Base-by-base conservation (phyloP, 2,888 invertebrate genomes). In the Uloborus plumipes region DNA sequence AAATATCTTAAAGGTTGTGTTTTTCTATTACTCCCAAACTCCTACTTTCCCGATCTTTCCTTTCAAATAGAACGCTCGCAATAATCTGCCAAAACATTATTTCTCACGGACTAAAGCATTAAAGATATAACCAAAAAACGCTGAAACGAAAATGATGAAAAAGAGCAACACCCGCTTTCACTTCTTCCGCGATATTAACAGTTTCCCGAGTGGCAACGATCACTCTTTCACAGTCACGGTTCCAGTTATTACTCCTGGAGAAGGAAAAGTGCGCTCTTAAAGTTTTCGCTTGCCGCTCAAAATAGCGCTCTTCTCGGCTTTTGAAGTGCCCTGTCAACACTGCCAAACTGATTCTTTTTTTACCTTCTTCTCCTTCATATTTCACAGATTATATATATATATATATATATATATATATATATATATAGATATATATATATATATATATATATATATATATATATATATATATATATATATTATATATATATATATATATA, bases 321-420 rank as follows among this genome's bases (percentile, higher is more conserved):
- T 73, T 79, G 72, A 79, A 79, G 79, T 79, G 79, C 59, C 79
- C 66, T 79, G 79, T 73, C 79, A 79, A 79, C 72, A 79, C 22
- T 64, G 62, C 64, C 11, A 69, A 80, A 74, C 64, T 79, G 53
- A 73, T 79, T 73, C 73, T 70, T 71, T 72, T n/a, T 65, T 50
- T 26, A 49, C n/a, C 53, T 15, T n/a, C 47, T 58, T 49, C 69
- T 71, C 49, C 53, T n/a, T 69, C 62, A 55, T 64, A 70, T 64
- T 55, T 70, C 51, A 20, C 22, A 50, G 22, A 58, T 55, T 22
- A 26, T 16, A 16, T n/a, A 14, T 49, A 15, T 47, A 14, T 62
- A 59, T 58, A 59, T 59, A 59, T 59, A 71, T 55, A 26, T 58
- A 15, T 55, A 70, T 70, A 31, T 49, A 49, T 20, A 47, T 49